A percentile compares a stretch with the other conserved stretches of the same genome.
Evolutionary conservation across 2,888 invertebrate genomes (phyloP).

Genomic region (Dyspetes luteomarginatus): DNA sequence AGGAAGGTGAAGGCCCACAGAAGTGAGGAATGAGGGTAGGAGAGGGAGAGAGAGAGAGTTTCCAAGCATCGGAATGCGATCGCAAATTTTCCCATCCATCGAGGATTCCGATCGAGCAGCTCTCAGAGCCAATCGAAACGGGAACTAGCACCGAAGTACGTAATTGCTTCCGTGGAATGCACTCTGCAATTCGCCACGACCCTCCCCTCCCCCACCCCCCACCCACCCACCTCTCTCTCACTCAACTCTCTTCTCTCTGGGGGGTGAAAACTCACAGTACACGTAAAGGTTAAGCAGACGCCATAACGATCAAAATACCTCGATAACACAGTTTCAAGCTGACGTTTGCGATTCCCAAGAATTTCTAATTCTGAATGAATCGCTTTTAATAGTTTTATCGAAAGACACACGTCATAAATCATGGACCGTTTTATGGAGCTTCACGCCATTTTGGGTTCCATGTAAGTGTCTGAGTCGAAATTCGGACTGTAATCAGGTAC

Average conservation of each 20-base stretch:
- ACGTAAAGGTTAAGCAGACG: constrained; percentile 49
- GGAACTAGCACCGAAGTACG: constrained; percentile 59
- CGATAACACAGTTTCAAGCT: constrained; percentile 41
- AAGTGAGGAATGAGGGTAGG: constrained; percentile 52
- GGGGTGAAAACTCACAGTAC: constrained; percentile 24
- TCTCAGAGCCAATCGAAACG: constrained; percentile 57
- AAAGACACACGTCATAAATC: too few relatives aligned
- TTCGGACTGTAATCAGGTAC: too few relatives aligned
- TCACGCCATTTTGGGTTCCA: too few relatives aligned
- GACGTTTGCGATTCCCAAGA: constrained; percentile 42
- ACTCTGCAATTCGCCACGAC: constrained; percentile 33
- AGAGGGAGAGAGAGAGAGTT: neutral
- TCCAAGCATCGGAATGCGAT: constrained; percentile 51
- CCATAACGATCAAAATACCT: constrained; percentile 30
- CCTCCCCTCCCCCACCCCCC: constrained; percentile 12
- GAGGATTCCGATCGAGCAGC: constrained; percentile 32
- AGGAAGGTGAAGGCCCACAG: neutral
- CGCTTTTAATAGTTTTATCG: neutral
- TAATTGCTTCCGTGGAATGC: constrained; percentile 66
- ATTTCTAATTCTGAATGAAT: constrained; percentile 43
- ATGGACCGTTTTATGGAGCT: too few relatives aligned
- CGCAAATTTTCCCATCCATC: constrained; percentile 59
- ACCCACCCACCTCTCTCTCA: neutral
- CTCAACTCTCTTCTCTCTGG: neutral
- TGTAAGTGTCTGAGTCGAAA: too few relatives aligned